Evolutionary conservation across 2,888 invertebrate genomes (phyloP), one percentile per base, ranked within the genome.

Genomic region (Dasysyrphus tricinctus): DNA sequence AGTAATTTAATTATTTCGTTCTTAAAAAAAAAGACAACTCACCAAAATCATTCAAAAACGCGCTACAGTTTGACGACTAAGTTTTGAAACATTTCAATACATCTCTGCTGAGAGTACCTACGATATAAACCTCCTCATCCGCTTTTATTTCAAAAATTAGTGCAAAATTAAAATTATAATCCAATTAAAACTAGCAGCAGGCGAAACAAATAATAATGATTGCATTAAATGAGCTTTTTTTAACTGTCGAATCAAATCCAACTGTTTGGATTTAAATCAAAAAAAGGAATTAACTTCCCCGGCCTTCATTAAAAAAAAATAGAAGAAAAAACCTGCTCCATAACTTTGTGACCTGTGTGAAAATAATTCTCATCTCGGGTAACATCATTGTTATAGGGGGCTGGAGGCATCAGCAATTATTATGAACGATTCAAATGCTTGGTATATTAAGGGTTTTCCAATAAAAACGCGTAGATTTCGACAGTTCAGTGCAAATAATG

Each of bases 191-290:
- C 19, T 34, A 34, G 1, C 65, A 65, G 12, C 42, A 42, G 42
- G 32, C 47, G 8, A 49, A 47, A 16, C 34, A 39, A 59, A 39
- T 47, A 24, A 59, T 63, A 63, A 42, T 63, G 7, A 42, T 42
- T 29, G 14, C n/a, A 32, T 65, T 34, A 34, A n/a, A 32, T 19
- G 49, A 34, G 12, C 32, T 65, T 63, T 24, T 34, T 59, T 57
- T 34, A 2, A 24, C 29, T n/a, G n/a, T 34, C 12, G 12, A 47
- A 34, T 65, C 12, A 19, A 47, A 49, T 49, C 34, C 47, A 65
- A 51, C 32, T 65, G 65, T 65, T 65, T 65, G 32, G 32, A 65
- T 47, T 65, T 65, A 65, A 47, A 65, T 63, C n/a, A 29, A 44
- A 65, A 47, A 29, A 47, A n/a, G n/a, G 32, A 65, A 65, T 65